Conservation (phyloP, 2,888 invertebrate genomes). For the Caenorhabditis uteleia region DNA sequence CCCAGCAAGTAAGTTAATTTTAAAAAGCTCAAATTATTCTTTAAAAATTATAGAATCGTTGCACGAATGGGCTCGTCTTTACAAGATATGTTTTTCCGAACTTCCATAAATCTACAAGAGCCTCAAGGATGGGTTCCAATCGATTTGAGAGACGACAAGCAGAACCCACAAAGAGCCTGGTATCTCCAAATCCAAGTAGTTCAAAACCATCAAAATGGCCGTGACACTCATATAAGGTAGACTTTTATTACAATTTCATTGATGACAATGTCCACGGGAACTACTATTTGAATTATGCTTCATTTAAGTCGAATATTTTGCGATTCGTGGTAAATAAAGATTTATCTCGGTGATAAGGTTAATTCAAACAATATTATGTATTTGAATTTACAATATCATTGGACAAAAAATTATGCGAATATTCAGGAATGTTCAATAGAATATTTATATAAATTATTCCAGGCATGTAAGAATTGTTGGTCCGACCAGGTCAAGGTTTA, state of each 20-base stretch:
- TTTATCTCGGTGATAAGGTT: too few species aligned
- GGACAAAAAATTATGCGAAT: too few species aligned
- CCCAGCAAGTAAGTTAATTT: slow-evolving; percentile 78
- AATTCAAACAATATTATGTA: too few species aligned
- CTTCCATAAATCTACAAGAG: slow-evolving; percentile 11
- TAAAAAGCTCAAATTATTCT: not conserved
- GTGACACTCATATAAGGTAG: slow-evolving; percentile 96
- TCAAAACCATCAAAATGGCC: slow-evolving; percentile 97
- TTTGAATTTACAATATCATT: too few species aligned
- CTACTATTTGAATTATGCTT: not conserved
- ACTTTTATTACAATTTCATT: slow-evolving; percentile 3
- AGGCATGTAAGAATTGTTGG: slow-evolving; percentile 53
- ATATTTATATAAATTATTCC: slow-evolving; percentile 3
- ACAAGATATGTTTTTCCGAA: slow-evolving; percentile 15
- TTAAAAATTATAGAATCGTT: slow-evolving; percentile 16
- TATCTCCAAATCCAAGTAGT: slow-evolving; percentile 92
- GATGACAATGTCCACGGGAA: not conserved
- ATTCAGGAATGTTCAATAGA: not conserved
- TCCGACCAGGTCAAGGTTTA: slow-evolving; percentile 36
- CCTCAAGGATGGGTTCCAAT: slow-evolving; percentile 41
- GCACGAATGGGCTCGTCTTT: slow-evolving; percentile 28
- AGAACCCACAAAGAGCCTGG: slow-evolving; percentile 79
- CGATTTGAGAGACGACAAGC: slow-evolving; percentile 49
- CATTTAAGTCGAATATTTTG: not conserved
- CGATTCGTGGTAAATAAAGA: not conserved